These are phyloP conservation scores for Neocloeon triangulifer DNA, from an alignment of 1,140 invertebrate genomes.

Conservation along the genomic window DNA sequence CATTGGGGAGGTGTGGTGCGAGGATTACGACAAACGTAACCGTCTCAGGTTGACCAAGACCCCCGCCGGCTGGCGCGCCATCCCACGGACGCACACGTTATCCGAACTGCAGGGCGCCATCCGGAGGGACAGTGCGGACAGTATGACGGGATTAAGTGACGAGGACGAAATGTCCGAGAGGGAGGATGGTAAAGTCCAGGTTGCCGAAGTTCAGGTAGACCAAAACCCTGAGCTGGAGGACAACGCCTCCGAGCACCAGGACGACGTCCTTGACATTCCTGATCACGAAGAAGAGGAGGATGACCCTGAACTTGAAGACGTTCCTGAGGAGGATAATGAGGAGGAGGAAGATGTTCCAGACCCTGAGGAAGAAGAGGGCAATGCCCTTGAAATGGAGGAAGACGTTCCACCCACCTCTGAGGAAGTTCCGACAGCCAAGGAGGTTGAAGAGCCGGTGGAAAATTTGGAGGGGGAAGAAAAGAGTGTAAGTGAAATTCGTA, in stretches of 20 bases:
- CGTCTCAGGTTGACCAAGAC: slow-evolving; percentile 57
- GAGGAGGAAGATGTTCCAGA: not conserved
- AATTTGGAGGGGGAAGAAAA: too few relatives aligned
- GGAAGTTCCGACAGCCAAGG: too few relatives aligned
- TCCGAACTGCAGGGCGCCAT: slow-evolving; percentile 25
- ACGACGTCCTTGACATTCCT: slow-evolving; percentile 21
- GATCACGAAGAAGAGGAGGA: slow-evolving; percentile 9
- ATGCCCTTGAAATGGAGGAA: not conserved
- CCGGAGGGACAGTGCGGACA: slow-evolving; percentile 13
- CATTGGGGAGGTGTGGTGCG: slow-evolving; percentile 59
- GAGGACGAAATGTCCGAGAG: not conserved
- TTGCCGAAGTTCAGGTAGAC: not conserved
- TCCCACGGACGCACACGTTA: slow-evolving; percentile 44
- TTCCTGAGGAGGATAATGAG: not conserved
- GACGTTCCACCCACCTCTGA: too few relatives aligned
- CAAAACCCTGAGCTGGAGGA: slow-evolving; percentile 9
- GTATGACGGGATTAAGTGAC: too few relatives aligned
- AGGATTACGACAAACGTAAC: slow-evolving; percentile 64
- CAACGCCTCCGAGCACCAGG: slow-evolving; percentile 17
- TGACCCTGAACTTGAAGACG: slow-evolving; percentile 9
- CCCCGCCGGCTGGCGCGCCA: slow-evolving; percentile 52
- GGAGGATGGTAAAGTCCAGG: slow-evolving; percentile 2
- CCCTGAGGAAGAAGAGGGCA: not conserved
- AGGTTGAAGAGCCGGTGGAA: too few relatives aligned
- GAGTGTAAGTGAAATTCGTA: too few relatives aligned